Conservation (phyloP, 2,888 invertebrate genomes). For the Antitype chi region DNA sequence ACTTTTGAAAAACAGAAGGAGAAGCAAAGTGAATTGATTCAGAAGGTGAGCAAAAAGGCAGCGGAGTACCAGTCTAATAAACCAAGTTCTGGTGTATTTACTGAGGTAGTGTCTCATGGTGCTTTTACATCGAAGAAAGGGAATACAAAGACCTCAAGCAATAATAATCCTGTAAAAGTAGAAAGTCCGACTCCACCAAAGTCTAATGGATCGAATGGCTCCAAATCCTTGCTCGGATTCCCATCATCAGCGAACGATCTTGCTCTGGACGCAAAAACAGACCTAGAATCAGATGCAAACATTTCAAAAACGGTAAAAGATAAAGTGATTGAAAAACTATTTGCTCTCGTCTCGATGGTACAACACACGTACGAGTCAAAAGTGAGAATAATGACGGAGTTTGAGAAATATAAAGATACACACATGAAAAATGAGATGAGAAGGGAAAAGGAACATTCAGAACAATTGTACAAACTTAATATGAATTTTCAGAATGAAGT, state of each 20-base stretch:
- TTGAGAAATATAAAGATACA: slow-evolving; percentile 86
- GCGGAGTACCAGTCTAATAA: slow-evolving; percentile 85
- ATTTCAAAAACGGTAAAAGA: slow-evolving; percentile 85
- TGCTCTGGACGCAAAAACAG: slow-evolving; percentile 86
- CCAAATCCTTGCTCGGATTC: slow-evolving; percentile 84
- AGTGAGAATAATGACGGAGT: slow-evolving; percentile 86
- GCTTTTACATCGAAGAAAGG: slow-evolving; percentile 83
- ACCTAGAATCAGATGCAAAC: slow-evolving; percentile 86
- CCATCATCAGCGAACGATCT: slow-evolving; percentile 88
- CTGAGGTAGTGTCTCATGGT: slow-evolving; percentile 86
- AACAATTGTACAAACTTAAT: slow-evolving; percentile 86
- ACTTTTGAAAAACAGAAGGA: slow-evolving; percentile 83
- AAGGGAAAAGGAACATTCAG: slow-evolving; percentile 86
- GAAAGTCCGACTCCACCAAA: slow-evolving; percentile 73
- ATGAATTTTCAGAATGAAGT: slow-evolving; percentile 88
- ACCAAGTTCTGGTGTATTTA: slow-evolving; percentile 86
- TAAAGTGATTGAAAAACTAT: slow-evolving; percentile 86
- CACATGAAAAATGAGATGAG: slow-evolving; percentile 84
- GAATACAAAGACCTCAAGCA: slow-evolving; percentile 63
- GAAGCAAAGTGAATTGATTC: slow-evolving; percentile 82
- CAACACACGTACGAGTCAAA: slow-evolving; percentile 88
- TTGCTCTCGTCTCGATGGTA: slow-evolving; percentile 86
- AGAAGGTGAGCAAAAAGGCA: slow-evolving; percentile 85
- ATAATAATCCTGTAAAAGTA: slow-evolving; percentile 65
- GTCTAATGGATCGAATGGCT: slow-evolving; percentile 73